phyloP scores from a whole-genome alignment of 1,140 invertebrate species.

The Camponotus pennsylvanicus region DNA sequence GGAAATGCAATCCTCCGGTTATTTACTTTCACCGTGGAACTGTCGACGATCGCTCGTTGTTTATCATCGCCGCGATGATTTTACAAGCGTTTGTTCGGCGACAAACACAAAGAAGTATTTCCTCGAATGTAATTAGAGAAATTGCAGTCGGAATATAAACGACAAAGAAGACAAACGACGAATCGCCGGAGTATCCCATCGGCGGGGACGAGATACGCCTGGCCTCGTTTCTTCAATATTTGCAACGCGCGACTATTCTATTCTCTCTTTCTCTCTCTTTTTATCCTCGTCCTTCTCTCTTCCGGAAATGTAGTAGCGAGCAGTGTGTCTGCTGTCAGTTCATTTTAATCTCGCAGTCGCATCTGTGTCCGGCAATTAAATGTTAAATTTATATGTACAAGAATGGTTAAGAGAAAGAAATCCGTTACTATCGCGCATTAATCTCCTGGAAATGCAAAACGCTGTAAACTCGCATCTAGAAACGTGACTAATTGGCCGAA shows the following conservation, averaged over 20 bases:
- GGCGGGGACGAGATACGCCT: conserved; percentile 8
- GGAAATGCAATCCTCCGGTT: neutral
- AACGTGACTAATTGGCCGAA: conserved; percentile 45
- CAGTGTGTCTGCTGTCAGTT: conserved; percentile 42
- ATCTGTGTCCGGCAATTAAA: conserved; percentile 53
- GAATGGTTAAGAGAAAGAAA: conserved; percentile 44
- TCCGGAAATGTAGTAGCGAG: conserved; percentile 11
- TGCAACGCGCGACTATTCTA: neutral
- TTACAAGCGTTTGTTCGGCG: conserved; percentile 21
- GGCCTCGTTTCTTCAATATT: conserved; percentile 54
- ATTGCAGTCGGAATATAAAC: conserved; percentile 50
- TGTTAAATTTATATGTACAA: conserved; percentile 50
- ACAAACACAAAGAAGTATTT: conserved; percentile 25
- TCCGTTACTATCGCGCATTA: conserved; percentile 20
- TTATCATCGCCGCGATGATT: conserved; percentile 9
- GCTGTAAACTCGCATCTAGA: conserved; percentile 15
- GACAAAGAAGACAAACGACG: conserved; percentile 32
- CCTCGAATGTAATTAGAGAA: conserved; percentile 63
- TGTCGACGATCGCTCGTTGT: conserved; percentile 26
- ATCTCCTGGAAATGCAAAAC: conserved; percentile 33
- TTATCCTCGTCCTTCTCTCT: neutral
- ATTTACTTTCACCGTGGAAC: neutral
- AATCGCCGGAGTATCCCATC: conserved; percentile 23
- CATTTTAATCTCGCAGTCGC: conserved; percentile 53
- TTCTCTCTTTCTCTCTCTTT: no score